A percentile compares a stretch with the other conserved stretches of the same genome.
Evolutionary conservation across 1,140 invertebrate species (phyloP).

Genomic region (Heliconius melpomene): DNA sequence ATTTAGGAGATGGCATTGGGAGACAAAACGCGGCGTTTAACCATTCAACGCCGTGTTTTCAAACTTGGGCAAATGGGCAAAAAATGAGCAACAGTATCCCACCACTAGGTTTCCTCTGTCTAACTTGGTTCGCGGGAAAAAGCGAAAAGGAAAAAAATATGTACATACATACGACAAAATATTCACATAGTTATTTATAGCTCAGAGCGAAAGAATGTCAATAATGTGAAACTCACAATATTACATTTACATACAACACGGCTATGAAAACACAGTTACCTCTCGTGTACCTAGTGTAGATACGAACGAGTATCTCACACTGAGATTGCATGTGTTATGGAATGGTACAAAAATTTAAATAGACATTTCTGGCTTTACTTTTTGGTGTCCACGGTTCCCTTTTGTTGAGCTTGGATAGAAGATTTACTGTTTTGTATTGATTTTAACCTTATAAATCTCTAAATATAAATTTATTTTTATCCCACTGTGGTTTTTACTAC

Average conservation of each 20-base stretch:
- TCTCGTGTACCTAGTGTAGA: constrained; percentile 32
- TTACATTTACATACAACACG: constrained; percentile 47
- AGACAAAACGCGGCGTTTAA: no score
- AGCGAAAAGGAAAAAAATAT: neutral
- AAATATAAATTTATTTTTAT: no score
- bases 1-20: no score
- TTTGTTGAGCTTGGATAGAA: neutral
- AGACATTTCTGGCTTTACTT: neutral
- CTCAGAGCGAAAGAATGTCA: constrained; percentile 38
- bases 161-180: neutral
- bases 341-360: constrained; percentile 13
- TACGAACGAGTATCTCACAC: constrained; percentile 1
- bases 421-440: no score
- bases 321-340: neutral
- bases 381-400: neutral
- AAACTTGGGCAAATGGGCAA: no score
- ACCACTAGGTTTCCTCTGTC: no score
- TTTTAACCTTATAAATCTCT: no score
- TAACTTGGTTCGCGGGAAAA: no score
- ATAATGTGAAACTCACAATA: constrained; percentile 40
- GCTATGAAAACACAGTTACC: constrained; percentile 37
- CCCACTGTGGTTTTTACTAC: no score
- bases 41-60: no score
- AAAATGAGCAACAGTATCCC: no score
- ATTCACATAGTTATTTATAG: constrained; percentile 10